These are phyloP conservation scores for Fregata magnificens DNA, from an alignment of 2,113 vertebrate genomes.

Conservation along the genomic window DNA sequence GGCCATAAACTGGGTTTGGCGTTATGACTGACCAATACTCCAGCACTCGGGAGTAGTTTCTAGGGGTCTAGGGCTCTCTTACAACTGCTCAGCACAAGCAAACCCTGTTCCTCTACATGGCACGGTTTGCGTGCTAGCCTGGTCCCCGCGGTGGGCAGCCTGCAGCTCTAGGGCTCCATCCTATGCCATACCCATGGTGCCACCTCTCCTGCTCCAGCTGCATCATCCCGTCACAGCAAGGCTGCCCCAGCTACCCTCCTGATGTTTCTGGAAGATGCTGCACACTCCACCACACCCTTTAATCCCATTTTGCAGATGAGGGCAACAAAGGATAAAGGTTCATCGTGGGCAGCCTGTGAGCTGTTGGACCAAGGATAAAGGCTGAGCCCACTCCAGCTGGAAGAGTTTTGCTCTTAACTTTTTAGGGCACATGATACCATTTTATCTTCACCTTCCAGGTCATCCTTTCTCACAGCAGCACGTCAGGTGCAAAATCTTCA, in stretches of 20 bases:
- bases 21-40: not conserved
- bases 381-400: not conserved
- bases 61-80: not conserved
- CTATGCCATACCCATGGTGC: fast-evolving
- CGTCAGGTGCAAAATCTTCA: not conserved
- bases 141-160: not conserved
- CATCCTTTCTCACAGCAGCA: not conserved
- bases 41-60: not conserved
- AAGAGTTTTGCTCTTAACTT: constrained; percentile 5
- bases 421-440: not conserved
- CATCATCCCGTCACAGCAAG: not conserved
- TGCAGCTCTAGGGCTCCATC: not conserved
- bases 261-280: not conserved
- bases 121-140: too few relatives aligned
- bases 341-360: not conserved
- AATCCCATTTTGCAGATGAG: not conserved
- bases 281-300: not conserved
- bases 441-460: not conserved
- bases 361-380: not conserved
- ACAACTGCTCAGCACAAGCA: not conserved
- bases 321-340: not conserved
- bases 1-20: not conserved
- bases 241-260: not conserved
- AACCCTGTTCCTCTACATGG: not conserved
- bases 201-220: not conserved